These are phyloP conservation scores for Homarus americanus DNA, from an alignment of 1,140 invertebrate species.

Conservation along the genomic window DNA sequence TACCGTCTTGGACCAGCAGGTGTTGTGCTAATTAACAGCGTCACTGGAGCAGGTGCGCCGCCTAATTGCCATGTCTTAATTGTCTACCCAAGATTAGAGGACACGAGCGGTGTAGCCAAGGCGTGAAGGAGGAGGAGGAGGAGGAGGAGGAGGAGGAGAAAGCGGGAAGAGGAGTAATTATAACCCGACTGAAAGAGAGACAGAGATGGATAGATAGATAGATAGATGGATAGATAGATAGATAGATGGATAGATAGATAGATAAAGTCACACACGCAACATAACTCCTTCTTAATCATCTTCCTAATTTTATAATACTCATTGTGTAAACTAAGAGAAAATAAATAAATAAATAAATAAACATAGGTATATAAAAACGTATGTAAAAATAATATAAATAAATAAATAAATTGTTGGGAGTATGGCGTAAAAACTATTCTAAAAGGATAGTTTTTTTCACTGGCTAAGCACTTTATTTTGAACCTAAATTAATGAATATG, in stretches of 20 bases:
- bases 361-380: no score
- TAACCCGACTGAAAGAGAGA: background rate
- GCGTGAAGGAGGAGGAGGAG: background rate
- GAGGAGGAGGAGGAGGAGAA: background rate
- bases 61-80: slow-evolving; percentile 35
- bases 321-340: no score
- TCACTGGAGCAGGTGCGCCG: slow-evolving; percentile 26
- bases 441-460: no score
- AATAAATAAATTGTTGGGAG: no score
- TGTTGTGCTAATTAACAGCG: slow-evolving; percentile 44
- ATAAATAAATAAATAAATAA: no score
- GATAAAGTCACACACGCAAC: no score
- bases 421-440: no score
- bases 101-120: background rate
- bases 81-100: slow-evolving; percentile 19
- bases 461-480: no score
- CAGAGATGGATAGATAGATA: background rate
- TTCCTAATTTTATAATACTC: no score
- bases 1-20: slow-evolving; percentile 13
- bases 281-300: no score
- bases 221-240: background rate
- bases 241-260: background rate
- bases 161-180: background rate
- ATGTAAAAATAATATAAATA: no score
- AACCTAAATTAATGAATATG: background rate